Evolutionary conservation across 2,113 vertebrate genomes (phyloP).

Genomic region (Alaudala cheleensis): DNA sequence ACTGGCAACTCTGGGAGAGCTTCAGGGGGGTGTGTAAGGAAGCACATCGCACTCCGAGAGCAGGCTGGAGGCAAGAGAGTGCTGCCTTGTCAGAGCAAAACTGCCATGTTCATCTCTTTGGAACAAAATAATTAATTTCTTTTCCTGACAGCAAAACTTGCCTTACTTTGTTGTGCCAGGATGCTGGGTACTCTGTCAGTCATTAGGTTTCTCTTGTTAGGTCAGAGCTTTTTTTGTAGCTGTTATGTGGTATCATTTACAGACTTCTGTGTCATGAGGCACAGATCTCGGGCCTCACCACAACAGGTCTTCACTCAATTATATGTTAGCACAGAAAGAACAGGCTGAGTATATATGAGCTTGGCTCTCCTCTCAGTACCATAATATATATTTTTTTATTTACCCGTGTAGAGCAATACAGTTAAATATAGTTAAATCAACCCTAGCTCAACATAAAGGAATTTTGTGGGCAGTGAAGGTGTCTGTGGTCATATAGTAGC

Average conservation of each 20-base stretch:
- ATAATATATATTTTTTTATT: background rate
- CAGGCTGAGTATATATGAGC: background rate
- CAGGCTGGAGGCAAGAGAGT: accelerated
- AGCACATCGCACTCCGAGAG: background rate
- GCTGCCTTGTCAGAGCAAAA: background rate
- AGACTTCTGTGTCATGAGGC: background rate
- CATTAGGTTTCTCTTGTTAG: background rate
- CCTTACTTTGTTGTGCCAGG: background rate
- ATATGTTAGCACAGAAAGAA: background rate
- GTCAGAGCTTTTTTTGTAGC: background rate
- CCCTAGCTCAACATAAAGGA: background rate
- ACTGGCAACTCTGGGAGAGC: background rate
- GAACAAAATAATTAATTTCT: background rate
- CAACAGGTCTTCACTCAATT: background rate
- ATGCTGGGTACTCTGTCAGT: background rate
- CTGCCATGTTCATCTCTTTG: accelerated
- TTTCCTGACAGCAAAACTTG: background rate
- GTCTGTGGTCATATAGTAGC: background rate
- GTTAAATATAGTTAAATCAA: background rate
- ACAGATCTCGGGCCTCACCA: background rate
- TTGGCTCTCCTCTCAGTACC: background rate
- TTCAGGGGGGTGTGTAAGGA: background rate
- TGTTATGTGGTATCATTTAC: background rate
- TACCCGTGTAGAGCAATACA: background rate
- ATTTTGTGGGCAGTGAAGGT: background rate